phyloP scores from a whole-genome alignment of 2,113 vertebrate species.

The Phyllostomus discolor region DNA sequence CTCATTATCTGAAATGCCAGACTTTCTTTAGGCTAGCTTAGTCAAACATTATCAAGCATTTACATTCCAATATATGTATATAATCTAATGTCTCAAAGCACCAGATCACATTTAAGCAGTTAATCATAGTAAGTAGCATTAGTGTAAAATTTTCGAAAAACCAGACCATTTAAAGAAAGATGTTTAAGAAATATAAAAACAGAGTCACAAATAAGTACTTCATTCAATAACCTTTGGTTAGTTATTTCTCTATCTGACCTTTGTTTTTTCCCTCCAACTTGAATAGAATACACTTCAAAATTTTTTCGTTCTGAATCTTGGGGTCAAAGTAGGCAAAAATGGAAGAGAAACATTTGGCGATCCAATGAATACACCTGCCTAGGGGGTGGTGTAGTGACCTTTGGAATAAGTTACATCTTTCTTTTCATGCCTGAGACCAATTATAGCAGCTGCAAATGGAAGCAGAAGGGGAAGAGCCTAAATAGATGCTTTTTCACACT shows the following conservation, averaged over 20 bases:
- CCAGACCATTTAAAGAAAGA: conserved; percentile 3
- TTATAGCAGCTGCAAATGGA: conserved; percentile 45
- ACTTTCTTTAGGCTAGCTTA: conserved; percentile 17
- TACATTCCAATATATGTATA: conserved; percentile 42
- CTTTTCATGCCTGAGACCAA: neutral
- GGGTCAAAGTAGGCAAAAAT: neutral
- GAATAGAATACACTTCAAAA: neutral
- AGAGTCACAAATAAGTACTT: neutral
- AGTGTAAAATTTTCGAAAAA: conserved; percentile 34
- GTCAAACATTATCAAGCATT: conserved; percentile 30
- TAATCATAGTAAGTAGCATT: conserved; percentile 22
- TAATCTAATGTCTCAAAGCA: conserved; percentile 3
- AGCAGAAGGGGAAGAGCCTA: conserved; percentile 37
- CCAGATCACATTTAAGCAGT: conserved; percentile 31
- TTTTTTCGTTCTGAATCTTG: neutral
- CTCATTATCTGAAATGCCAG: conserved; percentile 40
- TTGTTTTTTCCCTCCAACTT: conserved; percentile 11
- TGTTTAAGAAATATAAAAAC: conserved; percentile 15
- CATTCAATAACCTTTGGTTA: neutral
- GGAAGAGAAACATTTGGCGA: neutral
- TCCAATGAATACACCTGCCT: neutral
- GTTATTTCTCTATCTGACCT: neutral
- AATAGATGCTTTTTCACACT: conserved; percentile 43
- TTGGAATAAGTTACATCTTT: neutral
- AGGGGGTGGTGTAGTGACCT: neutral